Evolutionary conservation across 2,113 vertebrate genomes (phyloP).

Genomic region (Equus quagga): DNA sequence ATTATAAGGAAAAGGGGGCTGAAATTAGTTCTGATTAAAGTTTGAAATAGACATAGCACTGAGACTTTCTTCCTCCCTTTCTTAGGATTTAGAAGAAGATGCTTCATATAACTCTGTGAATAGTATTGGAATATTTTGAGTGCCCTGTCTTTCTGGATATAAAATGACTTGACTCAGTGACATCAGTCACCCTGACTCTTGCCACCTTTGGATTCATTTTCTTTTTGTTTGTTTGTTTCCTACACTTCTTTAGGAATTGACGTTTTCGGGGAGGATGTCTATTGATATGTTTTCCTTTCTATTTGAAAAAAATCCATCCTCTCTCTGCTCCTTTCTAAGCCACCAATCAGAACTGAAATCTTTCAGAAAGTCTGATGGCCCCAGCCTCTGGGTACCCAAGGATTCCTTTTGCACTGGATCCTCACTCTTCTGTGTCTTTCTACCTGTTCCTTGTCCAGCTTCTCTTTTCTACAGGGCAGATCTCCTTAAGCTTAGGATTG

Average conservation of each 20-base stretch:
- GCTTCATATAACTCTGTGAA: background rate
- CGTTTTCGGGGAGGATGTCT: background rate
- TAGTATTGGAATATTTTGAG: background rate
- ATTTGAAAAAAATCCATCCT: background rate
- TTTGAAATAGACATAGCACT: slow-evolving; percentile 71
- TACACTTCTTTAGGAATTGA: background rate
- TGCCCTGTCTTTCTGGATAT: background rate
- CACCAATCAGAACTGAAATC: background rate
- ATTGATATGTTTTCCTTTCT: background rate
- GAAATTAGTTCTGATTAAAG: slow-evolving; percentile 87
- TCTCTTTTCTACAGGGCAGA: background rate
- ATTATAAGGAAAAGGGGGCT: slow-evolving; percentile 75
- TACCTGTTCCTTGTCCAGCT: background rate
- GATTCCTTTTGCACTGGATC: background rate
- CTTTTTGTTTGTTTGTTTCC: background rate
- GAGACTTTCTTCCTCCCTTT: slow-evolving; percentile 66
- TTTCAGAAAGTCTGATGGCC: background rate
- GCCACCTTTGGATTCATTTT: background rate
- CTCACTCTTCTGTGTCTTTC: background rate
- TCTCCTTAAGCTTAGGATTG: background rate
- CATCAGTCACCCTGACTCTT: accelerated
- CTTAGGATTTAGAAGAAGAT: slow-evolving; percentile 16
- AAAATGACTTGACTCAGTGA: background rate
- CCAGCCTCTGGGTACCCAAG: background rate
- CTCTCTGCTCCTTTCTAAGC: background rate